Percentiles rank a stretch among this genome's conserved stretches.
phyloP scores from a whole-genome alignment of 2,797 vertebrate species.

The Centropyge bicolor region DNA sequence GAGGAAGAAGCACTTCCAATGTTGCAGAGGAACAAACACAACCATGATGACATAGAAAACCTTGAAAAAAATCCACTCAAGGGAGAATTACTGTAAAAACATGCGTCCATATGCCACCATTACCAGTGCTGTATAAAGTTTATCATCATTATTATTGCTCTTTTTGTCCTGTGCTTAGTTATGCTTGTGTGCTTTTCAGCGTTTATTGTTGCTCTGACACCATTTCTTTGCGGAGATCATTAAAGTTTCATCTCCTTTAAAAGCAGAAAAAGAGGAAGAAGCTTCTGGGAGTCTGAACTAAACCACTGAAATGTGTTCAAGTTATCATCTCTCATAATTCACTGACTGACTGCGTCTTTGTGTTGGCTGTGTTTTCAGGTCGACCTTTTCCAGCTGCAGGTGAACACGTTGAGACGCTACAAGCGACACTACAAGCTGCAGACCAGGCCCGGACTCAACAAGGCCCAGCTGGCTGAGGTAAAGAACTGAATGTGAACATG shows the following conservation, averaged over 20 bases:
- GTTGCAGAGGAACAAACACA: background rate
- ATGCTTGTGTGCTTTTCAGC: background rate
- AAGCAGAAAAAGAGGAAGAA: constrained; percentile 8
- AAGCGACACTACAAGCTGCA: constrained; percentile 99
- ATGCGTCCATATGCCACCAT: background rate
- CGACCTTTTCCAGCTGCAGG: constrained; percentile 98
- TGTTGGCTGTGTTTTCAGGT: constrained; percentile 85
- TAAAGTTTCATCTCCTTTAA: constrained; percentile 25
- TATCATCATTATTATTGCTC: background rate
- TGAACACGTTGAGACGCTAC: constrained; percentile 97
- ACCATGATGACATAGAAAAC: background rate
- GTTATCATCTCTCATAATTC: background rate
- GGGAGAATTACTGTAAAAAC: background rate
- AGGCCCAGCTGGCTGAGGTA: constrained; percentile 96
- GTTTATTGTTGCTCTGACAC: background rate
- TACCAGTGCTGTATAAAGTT: background rate
- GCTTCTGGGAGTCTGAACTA: background rate
- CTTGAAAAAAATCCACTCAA: background rate
- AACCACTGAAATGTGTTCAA: background rate
- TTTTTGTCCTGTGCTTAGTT: background rate
- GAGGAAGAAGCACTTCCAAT: background rate
- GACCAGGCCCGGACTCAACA: constrained; percentile 97
- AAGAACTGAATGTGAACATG: background rate
- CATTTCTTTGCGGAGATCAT: constrained; percentile 7
- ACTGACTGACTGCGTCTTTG: background rate